Evolutionary conservation across 2,888 invertebrate genomes (phyloP).

Genomic region (Habrosyne pyritoides): DNA sequence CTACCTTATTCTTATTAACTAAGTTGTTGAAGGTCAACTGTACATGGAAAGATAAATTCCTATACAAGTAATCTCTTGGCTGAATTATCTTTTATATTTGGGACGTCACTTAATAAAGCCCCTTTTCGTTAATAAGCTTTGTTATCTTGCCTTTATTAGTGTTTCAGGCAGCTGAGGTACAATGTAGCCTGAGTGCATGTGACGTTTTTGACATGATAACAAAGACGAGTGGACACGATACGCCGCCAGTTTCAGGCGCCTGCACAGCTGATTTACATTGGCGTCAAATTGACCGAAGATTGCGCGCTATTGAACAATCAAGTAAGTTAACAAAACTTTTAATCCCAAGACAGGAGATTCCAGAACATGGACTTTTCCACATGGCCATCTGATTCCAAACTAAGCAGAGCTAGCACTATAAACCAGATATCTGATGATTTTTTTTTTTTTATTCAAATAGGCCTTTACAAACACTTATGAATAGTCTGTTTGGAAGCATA

Average conservation of each 20-base stretch:
- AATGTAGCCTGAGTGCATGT: slow-evolving; percentile 80
- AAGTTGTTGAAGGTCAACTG: neutral
- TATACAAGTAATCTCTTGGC: neutral
- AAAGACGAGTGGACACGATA: slow-evolving; percentile 36
- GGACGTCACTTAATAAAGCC: neutral
- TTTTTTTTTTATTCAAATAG: too few species aligned
- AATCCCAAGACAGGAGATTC: too few species aligned
- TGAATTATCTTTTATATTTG: neutral
- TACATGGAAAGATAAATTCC: neutral
- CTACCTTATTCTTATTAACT: neutral
- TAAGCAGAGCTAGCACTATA: too few species aligned
- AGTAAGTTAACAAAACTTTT: too few species aligned
- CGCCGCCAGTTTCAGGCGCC: slow-evolving; percentile 37
- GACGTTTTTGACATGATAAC: slow-evolving; percentile 77
- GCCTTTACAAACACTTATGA: too few species aligned
- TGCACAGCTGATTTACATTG: slow-evolving; percentile 72
- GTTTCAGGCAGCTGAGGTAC: slow-evolving; percentile 38
- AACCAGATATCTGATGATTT: too few species aligned
- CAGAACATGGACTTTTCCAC: too few species aligned
- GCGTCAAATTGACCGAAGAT: slow-evolving; percentile 84
- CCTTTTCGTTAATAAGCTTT: neutral
- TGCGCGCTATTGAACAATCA: slow-evolving; percentile 88
- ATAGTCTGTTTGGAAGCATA: too few species aligned
- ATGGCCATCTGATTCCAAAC: too few species aligned
- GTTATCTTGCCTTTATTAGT: slow-evolving; percentile 31